phyloP scores from a whole-genome alignment of 2,888 invertebrate species.

The Dasypogon diadema region DNA sequence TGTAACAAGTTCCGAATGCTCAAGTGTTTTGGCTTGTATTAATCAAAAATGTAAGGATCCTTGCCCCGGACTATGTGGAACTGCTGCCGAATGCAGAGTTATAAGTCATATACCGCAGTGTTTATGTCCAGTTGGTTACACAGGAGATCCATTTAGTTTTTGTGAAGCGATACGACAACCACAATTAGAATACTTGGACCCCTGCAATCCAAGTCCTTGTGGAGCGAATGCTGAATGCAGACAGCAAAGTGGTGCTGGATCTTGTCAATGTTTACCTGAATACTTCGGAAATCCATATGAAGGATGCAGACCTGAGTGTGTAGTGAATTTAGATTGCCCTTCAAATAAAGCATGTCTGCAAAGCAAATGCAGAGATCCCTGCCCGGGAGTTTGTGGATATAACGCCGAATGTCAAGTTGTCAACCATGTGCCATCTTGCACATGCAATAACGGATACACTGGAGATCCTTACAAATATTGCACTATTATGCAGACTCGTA shows the following conservation, averaged over 20 bases:
- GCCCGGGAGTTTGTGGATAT: constrained; percentile 81
- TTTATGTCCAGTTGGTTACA: constrained; percentile 75
- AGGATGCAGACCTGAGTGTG: constrained; percentile 81
- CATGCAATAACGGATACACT: constrained; percentile 77
- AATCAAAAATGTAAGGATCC: constrained; percentile 83
- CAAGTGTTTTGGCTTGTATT: constrained; percentile 77
- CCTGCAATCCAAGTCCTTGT: constrained; percentile 75
- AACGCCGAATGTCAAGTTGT: constrained; percentile 81
- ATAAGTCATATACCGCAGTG: constrained; percentile 82
- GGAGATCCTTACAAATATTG: constrained; percentile 81
- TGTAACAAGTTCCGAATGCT: constrained; percentile 81
- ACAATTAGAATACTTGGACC: constrained; percentile 70
- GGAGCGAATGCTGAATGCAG: constrained; percentile 80
- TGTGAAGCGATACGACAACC: constrained; percentile 70
- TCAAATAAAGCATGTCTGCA: constrained; percentile 78
- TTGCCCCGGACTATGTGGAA: constrained; percentile 78
- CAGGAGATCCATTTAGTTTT: constrained; percentile 82
- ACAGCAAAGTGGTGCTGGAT: constrained; percentile 74
- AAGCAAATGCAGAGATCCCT: constrained; percentile 83
- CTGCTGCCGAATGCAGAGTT: constrained; percentile 80
- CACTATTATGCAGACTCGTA: constrained; percentile 71
- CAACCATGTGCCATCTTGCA: constrained; percentile 79
- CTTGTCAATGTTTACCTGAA: constrained; percentile 79
- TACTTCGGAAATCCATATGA: constrained; percentile 85
- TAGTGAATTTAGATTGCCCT: constrained; percentile 79